phyloP scores from a whole-genome alignment of 2,113 vertebrate genomes.

The Scortum barcoo region DNA sequence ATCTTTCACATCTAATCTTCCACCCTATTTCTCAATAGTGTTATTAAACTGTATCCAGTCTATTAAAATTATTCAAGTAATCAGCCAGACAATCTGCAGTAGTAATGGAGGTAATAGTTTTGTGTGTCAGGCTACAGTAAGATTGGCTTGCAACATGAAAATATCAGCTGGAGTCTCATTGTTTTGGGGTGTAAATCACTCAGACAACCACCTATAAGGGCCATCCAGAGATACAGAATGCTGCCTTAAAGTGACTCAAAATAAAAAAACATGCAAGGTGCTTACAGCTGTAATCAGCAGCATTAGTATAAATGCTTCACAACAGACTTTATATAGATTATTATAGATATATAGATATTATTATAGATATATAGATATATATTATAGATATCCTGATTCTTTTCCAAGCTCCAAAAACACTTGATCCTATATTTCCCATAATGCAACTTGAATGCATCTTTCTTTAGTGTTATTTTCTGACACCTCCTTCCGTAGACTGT shows the following conservation, averaged over 20 bases:
- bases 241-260: background rate
- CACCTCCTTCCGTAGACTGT: too few species aligned
- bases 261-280: background rate
- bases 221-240: background rate
- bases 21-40: background rate
- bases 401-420: background rate
- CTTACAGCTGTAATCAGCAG: background rate
- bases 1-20: background rate
- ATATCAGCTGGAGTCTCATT: background rate
- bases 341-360: too few species aligned
- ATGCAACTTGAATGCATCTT: background rate
- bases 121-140: constrained; percentile 1
- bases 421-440: background rate
- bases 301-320: background rate
- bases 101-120: constrained; percentile 1
- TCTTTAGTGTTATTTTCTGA: background rate
- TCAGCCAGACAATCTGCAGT: background rate
- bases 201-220: background rate
- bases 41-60: constrained; percentile 10
- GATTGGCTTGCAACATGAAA: background rate
- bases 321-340: background rate
- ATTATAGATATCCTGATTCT: background rate
- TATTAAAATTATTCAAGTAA: background rate
- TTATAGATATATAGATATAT: too few species aligned
- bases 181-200: constrained; percentile 9